Conservation (phyloP, 2,888 invertebrate species). For the Lepidochrysops patricia region DNA sequence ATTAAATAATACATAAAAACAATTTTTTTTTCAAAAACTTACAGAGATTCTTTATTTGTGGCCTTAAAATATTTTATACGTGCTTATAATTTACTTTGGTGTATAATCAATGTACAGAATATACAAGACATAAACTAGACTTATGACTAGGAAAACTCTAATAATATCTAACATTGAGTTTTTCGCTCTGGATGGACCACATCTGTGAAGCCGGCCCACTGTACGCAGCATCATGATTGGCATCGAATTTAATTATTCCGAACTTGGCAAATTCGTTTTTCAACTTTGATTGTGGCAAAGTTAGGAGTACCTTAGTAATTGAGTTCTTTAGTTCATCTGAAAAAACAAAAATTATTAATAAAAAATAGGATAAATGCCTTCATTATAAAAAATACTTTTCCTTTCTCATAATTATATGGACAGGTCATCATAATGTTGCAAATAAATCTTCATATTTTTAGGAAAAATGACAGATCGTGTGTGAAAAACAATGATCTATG, state of each 20-base stretch:
- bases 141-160: conserved; percentile 52
- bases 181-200: conserved; percentile 63
- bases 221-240: conserved; percentile 60
- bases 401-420: too few relatives aligned
- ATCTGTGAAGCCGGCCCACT: conserved; percentile 67
- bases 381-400: too few relatives aligned
- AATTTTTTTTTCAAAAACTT: not conserved
- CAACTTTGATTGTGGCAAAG: conserved; percentile 48
- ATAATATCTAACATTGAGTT: conserved; percentile 72
- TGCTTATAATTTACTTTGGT: conserved; percentile 35
- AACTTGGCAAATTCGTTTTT: conserved; percentile 61
- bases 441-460: too few relatives aligned
- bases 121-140: conserved; percentile 59
- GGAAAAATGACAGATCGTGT: too few relatives aligned
- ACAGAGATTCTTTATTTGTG: not conserved
- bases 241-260: conserved; percentile 62
- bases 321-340: conserved; percentile 52
- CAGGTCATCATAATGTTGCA: too few relatives aligned
- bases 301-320: conserved; percentile 54
- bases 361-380: too few relatives aligned
- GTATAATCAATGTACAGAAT: conserved; percentile 60
- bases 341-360: conserved; percentile 28
- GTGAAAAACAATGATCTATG: too few relatives aligned
- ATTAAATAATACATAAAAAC: not conserved
- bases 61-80: not conserved